Evolutionary conservation across 2,797 vertebrate genomes (phyloP).

Genomic region (Microchirus variegatus): DNA sequence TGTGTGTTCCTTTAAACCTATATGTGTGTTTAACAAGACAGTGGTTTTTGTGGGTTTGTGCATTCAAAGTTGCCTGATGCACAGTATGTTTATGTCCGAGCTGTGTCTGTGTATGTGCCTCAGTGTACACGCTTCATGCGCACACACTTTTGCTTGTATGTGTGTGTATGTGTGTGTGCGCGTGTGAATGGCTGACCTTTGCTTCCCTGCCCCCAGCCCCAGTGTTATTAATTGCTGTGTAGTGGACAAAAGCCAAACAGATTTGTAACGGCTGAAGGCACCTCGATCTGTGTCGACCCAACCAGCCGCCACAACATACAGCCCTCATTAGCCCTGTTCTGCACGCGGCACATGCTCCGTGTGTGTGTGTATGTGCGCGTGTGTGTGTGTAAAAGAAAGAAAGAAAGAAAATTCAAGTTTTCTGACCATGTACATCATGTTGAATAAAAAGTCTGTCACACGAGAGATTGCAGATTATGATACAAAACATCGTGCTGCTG

Average conservation of each 20-base stretch:
- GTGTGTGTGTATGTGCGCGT: constrained; percentile 25
- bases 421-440: too few species aligned
- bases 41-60: constrained; percentile 23
- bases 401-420: too few species aligned
- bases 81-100: constrained; percentile 14
- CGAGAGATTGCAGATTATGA: too few species aligned
- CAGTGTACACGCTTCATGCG: constrained; percentile 18
- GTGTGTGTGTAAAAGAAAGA: constrained; percentile 67
- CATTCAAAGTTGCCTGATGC: constrained; percentile 23
- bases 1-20: constrained; percentile 3
- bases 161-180: constrained; percentile 62
- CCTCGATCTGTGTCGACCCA: constrained; percentile 96
- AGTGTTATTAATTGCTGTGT: constrained; percentile 98
- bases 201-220: constrained; percentile 89
- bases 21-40: constrained; percentile 27
- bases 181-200: constrained; percentile 87
- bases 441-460: too few species aligned
- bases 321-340: constrained; percentile 98
- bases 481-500: too few species aligned
- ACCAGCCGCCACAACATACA: constrained; percentile 94
- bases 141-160: constrained; percentile 15
- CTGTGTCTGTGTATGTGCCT: constrained; percentile 8
- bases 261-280: constrained; percentile 99
- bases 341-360: constrained; percentile 76
- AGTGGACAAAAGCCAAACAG: constrained; percentile 99